Conservation (phyloP, 2,888 invertebrate genomes). For the Xestia xanthographa region DNA sequence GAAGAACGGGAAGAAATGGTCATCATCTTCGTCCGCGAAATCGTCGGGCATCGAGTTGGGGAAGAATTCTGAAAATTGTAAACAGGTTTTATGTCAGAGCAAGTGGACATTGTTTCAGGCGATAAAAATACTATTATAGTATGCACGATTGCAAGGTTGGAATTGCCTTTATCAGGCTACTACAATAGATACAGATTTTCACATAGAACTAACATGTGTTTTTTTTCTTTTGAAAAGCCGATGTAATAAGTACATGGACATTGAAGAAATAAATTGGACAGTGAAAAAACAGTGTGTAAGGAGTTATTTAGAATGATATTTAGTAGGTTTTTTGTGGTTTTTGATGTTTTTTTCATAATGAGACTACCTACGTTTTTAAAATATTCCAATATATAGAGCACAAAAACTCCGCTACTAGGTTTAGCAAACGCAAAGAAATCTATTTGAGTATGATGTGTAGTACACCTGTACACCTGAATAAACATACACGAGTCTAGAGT, state of each 20-base stretch:
- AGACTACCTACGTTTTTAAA: neutral
- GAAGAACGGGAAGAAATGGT: slow-evolving; percentile 88
- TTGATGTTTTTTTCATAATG: too few species aligned
- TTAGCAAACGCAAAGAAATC: slow-evolving; percentile 13
- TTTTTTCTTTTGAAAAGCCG: too few species aligned
- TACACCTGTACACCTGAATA: slow-evolving; percentile 62
- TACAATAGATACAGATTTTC: too few species aligned
- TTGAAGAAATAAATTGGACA: too few species aligned
- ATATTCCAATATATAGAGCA: slow-evolving; percentile 12
- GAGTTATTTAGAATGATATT: too few species aligned
- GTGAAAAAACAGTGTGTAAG: too few species aligned
- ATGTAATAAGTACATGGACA: too few species aligned
- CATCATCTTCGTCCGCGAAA: slow-evolving; percentile 81
- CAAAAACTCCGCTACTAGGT: slow-evolving; percentile 4
- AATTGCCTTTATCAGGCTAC: neutral
- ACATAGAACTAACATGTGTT: too few species aligned
- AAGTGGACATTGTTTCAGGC: neutral
- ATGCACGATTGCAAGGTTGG: neutral
- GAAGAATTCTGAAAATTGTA: slow-evolving; percentile 76
- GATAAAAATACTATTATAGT: neutral
- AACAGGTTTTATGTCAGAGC: neutral
- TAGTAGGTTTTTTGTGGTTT: too few species aligned
- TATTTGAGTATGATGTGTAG: slow-evolving; percentile 47
- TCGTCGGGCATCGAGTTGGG: slow-evolving; percentile 76
- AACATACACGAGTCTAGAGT: slow-evolving; percentile 35